Conservation (phyloP, 2,888 invertebrate genomes). For the Melanostoma scalare region DNA sequence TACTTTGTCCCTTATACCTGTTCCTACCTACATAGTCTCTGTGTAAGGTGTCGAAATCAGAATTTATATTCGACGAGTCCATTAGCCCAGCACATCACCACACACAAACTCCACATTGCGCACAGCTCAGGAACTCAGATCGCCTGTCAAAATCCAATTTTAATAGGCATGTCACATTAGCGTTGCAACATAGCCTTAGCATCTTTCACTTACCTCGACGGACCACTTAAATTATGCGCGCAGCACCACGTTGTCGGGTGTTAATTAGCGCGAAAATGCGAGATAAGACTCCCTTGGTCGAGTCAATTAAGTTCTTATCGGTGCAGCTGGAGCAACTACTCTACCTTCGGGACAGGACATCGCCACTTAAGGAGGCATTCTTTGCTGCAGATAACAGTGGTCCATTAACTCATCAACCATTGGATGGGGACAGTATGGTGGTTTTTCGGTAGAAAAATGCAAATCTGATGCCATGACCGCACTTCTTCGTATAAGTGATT, state of each 20-base stretch:
- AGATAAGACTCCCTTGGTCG: slow-evolving; percentile 63
- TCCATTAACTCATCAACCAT: slow-evolving; percentile 65
- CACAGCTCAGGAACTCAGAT: slow-evolving; percentile 71
- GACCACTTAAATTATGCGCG: slow-evolving; percentile 66
- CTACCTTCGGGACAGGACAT: slow-evolving; percentile 54
- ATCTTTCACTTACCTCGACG: slow-evolving; percentile 1
- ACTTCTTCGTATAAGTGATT: slow-evolving; percentile 46
- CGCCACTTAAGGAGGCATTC: slow-evolving; percentile 60
- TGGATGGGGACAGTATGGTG: background rate
- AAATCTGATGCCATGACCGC: slow-evolving; percentile 36
- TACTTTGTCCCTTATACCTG: background rate
- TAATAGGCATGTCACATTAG: slow-evolving; percentile 72
- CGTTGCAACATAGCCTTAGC: slow-evolving; percentile 40
- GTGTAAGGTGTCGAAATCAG: slow-evolving; percentile 52
- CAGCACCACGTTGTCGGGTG: slow-evolving; percentile 68
- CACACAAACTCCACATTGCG: slow-evolving; percentile 17
- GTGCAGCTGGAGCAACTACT: slow-evolving; percentile 48
- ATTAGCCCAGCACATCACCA: slow-evolving; percentile 44
- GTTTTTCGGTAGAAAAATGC: slow-evolving; percentile 62
- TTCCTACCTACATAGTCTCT: background rate
- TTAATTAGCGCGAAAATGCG: slow-evolving; percentile 69
- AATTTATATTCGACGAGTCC: slow-evolving; percentile 59
- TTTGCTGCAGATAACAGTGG: slow-evolving; percentile 57
- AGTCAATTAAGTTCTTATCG: slow-evolving; percentile 72
- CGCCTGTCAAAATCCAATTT: slow-evolving; percentile 72